Evolutionary conservation across 1,140 invertebrate species (phyloP).

Genomic region (Tigriopus japonicus): DNA sequence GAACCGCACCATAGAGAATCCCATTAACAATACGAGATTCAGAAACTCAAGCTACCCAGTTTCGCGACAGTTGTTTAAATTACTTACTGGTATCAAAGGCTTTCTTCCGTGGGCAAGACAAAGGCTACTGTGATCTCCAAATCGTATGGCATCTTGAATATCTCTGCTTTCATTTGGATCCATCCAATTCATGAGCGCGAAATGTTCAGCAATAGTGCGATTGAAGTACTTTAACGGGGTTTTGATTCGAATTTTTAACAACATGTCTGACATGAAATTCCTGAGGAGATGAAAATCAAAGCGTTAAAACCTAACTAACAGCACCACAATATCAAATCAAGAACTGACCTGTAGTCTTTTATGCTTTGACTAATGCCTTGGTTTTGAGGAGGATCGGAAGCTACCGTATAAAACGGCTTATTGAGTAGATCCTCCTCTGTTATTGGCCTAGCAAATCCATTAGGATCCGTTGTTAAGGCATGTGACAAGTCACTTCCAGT

Average conservation of each 20-base stretch:
- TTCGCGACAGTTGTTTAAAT: no score
- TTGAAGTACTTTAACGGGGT: neutral
- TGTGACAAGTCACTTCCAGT: neutral
- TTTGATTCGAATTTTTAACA: slow-evolving; percentile 4
- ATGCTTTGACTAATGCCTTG: neutral
- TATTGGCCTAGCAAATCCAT: neutral
- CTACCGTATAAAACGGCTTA: slow-evolving; percentile 14
- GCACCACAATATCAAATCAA: no score
- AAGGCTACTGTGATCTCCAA: slow-evolving; percentile 11
- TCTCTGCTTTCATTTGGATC: neutral
- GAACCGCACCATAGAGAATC: no score
- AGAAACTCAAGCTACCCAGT: no score
- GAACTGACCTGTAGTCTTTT: neutral
- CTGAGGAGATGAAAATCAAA: neutral
- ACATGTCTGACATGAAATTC: neutral
- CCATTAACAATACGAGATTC: no score
- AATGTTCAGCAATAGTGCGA: neutral
- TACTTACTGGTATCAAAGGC: slow-evolving; percentile 6
- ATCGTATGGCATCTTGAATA: neutral
- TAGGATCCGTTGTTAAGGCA: neutral
- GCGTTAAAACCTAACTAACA: no score
- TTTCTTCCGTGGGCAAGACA: slow-evolving; percentile 12
- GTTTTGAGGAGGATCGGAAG: neutral
- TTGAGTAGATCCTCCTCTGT: slow-evolving; percentile 11
- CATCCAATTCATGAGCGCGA: slow-evolving; percentile 8